Percentiles rank a stretch among this genome's conserved stretches.
Evolutionary conservation across 1,140 invertebrate genomes (phyloP).

Genomic region (Dysdera silvatica): DNA sequence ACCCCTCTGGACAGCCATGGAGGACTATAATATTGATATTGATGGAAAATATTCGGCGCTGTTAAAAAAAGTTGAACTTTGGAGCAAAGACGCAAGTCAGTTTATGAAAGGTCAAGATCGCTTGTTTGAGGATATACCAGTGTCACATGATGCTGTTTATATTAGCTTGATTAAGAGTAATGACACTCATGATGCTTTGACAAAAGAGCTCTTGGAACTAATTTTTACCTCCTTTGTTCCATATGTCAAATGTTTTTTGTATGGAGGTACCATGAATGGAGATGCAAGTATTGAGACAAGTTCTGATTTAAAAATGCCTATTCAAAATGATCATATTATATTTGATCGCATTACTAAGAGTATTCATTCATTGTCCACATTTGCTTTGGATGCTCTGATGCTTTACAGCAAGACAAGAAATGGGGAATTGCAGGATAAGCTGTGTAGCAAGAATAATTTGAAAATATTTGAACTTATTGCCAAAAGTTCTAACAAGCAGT

Average conservation of each 20-base stretch:
- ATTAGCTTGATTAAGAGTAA: constrained; percentile 22
- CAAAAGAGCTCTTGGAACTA: constrained; percentile 17
- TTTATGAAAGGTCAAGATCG: constrained; percentile 27
- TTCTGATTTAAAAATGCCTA: background rate
- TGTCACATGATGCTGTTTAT: constrained; percentile 28
- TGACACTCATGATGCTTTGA: constrained; percentile 17
- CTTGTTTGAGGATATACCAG: constrained; percentile 24
- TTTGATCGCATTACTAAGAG: constrained; percentile 23
- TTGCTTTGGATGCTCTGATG: constrained; percentile 15
- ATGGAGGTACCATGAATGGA: background rate
- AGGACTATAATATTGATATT: constrained; percentile 21
- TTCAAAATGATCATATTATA: constrained; percentile 18
- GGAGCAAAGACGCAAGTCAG: constrained; percentile 24
- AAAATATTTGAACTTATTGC: constrained; percentile 17
- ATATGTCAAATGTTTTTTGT: constrained; percentile 14
- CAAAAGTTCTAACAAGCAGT: constrained; percentile 9
- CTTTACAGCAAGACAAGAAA: constrained; percentile 19
- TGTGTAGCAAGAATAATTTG: constrained; percentile 15
- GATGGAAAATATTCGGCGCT: constrained; percentile 14
- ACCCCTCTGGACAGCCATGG: constrained; percentile 24
- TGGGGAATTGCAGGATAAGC: constrained; percentile 22
- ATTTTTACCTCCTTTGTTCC: constrained; percentile 20
- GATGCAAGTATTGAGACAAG: constrained; percentile 1
- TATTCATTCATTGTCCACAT: constrained; percentile 13
- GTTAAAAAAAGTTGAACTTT: constrained; percentile 13